Conservation (phyloP, 2,113 vertebrate species). For the Echinops telfairi region DNA sequence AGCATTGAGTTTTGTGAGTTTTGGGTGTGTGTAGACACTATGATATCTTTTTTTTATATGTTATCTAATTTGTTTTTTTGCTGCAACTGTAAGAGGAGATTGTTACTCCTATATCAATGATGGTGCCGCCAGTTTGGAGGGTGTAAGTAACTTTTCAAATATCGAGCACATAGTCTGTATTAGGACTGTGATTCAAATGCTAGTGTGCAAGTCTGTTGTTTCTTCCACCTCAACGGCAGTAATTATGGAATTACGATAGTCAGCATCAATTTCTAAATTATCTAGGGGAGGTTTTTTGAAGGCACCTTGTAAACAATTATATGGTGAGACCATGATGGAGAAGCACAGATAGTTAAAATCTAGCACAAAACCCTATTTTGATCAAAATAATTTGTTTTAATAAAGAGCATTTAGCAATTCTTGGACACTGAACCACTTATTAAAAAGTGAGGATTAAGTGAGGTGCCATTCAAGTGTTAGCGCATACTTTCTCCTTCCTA, state of each 20-base stretch:
- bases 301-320: neutral
- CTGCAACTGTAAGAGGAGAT: neutral
- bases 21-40: neutral
- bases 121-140: neutral
- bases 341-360: slow-evolving; percentile 27
- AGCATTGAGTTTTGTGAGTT: too few relatives aligned
- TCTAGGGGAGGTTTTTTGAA: neutral
- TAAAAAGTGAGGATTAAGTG: slow-evolving; percentile 22
- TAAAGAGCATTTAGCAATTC: neutral
- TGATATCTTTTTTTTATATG: neutral
- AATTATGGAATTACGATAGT: slow-evolving; percentile 31
- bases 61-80: neutral
- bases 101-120: slow-evolving; percentile 15
- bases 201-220: neutral
- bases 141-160: neutral
- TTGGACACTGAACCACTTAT: neutral
- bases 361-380: slow-evolving; percentile 40
- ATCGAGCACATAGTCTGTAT: neutral
- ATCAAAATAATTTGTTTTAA: slow-evolving; percentile 9
- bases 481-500: neutral
- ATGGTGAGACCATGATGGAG: neutral
- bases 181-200: slow-evolving; percentile 29
- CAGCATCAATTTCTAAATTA: neutral
- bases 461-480: neutral
- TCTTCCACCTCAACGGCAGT: neutral